phyloP scores from a whole-genome alignment of 2,113 vertebrate genomes.

The Callionymus lyra region DNA sequence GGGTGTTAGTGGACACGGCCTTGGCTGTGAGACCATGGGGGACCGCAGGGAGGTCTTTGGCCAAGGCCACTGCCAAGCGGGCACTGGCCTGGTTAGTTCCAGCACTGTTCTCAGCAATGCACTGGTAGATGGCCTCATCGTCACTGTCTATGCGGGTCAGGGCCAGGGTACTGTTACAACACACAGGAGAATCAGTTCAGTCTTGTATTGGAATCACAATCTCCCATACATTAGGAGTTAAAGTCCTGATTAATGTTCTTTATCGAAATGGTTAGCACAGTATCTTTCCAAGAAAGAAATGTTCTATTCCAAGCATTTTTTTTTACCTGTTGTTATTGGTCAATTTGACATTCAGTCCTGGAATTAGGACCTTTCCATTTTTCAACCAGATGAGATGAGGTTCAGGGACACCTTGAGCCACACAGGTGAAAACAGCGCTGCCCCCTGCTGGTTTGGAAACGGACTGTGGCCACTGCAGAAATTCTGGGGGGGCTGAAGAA shows the following conservation, averaged over 20 bases:
- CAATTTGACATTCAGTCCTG: slow-evolving; percentile 60
- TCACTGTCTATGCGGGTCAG: slow-evolving; percentile 52
- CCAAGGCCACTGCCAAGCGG: slow-evolving; percentile 54
- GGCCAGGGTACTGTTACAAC: slow-evolving; percentile 61
- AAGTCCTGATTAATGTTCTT: too few relatives aligned
- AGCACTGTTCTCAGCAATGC: slow-evolving; percentile 64
- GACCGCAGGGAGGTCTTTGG: slow-evolving; percentile 37
- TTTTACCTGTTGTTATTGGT: slow-evolving; percentile 70
- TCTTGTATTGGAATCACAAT: too few relatives aligned
- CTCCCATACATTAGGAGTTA: too few relatives aligned
- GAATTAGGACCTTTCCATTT: slow-evolving; percentile 67
- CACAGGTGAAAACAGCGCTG: slow-evolving; percentile 66
- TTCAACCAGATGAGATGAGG: slow-evolving; percentile 72
- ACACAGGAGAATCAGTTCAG: background rate
- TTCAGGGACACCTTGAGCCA: slow-evolving; percentile 67
- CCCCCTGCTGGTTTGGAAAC: slow-evolving; percentile 64
- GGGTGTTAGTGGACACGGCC: slow-evolving; percentile 40
- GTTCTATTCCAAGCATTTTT: background rate
- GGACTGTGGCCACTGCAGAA: slow-evolving; percentile 74
- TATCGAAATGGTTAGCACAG: too few relatives aligned
- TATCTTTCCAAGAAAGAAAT: background rate
- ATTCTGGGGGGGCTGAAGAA: slow-evolving; percentile 66
- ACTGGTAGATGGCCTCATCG: slow-evolving; percentile 73
- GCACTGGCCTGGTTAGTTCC: slow-evolving; percentile 75
- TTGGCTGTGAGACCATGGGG: slow-evolving; percentile 36